phyloP scores from a whole-genome alignment of 2,113 vertebrate species.

The Notechis scutatus region DNA sequence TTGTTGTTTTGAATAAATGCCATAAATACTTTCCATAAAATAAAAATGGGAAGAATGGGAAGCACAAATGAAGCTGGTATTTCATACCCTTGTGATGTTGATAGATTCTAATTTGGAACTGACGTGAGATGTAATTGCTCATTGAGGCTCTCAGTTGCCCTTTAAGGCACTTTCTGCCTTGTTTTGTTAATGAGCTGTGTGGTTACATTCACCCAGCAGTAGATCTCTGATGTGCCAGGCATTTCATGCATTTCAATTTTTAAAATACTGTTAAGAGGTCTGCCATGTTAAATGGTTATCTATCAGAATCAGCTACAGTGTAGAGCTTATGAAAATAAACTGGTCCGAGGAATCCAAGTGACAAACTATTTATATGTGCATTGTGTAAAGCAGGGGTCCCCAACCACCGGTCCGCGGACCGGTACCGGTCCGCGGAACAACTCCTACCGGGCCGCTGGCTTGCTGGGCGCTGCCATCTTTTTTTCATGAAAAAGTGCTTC shows the following conservation, averaged over 20 bases:
- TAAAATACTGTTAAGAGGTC: background rate
- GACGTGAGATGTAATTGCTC: conserved; percentile 81
- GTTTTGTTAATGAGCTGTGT: conserved; percentile 77
- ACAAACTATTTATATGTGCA: conserved; percentile 72
- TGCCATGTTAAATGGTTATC: conserved; percentile 34
- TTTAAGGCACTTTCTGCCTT: conserved; percentile 70
- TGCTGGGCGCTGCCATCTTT: no score
- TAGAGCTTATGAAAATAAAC: conserved; percentile 28
- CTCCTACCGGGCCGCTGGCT: no score
- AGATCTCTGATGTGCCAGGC: conserved; percentile 65
- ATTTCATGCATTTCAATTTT: conserved; percentile 54
- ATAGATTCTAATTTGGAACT: conserved; percentile 77
- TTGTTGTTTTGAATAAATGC: conserved; percentile 62
- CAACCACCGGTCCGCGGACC: no score
- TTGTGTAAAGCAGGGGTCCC: conserved; percentile 73
- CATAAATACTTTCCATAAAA: conserved; percentile 52
- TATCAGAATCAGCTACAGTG: background rate
- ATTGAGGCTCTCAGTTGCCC: conserved; percentile 64
- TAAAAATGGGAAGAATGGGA: conserved; percentile 57
- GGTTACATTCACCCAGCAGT: conserved; percentile 68
- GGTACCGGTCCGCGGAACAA: no score
- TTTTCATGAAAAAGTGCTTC: no score
- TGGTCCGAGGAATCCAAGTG: conserved; percentile 44
- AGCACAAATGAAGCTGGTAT: conserved; percentile 64
- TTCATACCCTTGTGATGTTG: conserved; percentile 68